Evolutionary conservation across 2,888 invertebrate genomes (phyloP), one percentile per base, ranked within the genome.

Genomic region (Leucophenga montana): DNA sequence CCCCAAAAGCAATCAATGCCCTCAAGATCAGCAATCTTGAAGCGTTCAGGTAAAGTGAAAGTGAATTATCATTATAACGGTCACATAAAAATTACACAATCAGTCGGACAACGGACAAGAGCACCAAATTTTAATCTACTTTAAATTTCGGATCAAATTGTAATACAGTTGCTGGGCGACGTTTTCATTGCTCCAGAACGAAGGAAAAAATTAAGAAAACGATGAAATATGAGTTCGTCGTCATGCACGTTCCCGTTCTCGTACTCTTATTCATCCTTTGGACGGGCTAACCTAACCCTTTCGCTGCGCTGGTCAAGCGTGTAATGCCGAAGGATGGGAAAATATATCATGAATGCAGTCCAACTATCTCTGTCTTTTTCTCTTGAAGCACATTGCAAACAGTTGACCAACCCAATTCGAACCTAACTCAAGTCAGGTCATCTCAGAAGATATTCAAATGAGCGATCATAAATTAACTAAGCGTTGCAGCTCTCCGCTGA

Each of bases 381-480:
- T 50, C 4, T 18, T 50, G 16, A 1, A 50, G 4, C 18, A 16
- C 50, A 50, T 18, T 20, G 33, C 31, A 5, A 14, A n/a, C n/a
- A 16, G 33, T 14, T 27, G 61, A 22, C 31, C 16, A 50, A 50
- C 50, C 50, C 16, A 18, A 50, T 16, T 50, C 16, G 6, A 50
- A 50, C 18, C 50, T 16, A 50, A 50, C 18, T 50, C 18, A 50
- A 16, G 14, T 18, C 50, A 50, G 75, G 77, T 79, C 80, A 82
- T 71, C 82, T 84, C 82, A 82, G 78, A 84, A 78, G 85, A 85
- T 82, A 82, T 82, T 82, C 84, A 82, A 82, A 82, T 82, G 82
- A 82, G 72, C 73, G 72, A 70, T 67, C 27, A 68, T 75, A 78
- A 78, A 78, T 78, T 78, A 77, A 69, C 70, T 70, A 50, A 50